A percentile compares a stretch with the other conserved stretches of the same genome.
Conservation (phyloP, 2,888 invertebrate genomes). For the Agriopis marginaria region DNA sequence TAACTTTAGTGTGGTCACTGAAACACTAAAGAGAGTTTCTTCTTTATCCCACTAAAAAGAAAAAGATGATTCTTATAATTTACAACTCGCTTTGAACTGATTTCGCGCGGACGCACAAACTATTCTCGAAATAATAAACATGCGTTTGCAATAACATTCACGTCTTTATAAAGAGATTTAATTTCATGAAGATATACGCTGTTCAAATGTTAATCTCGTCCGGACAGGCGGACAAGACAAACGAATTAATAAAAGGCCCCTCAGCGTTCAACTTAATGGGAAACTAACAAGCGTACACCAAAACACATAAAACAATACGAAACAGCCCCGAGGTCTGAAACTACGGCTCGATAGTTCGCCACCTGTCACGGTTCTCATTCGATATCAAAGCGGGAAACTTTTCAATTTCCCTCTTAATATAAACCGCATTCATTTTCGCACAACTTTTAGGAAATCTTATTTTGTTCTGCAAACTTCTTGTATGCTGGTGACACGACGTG, state of each 20-base stretch:
- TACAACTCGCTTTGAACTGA: slow-evolving; percentile 72
- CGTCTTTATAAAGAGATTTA: slow-evolving; percentile 54
- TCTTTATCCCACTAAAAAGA: slow-evolving; percentile 66
- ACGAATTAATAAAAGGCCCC: slow-evolving; percentile 69
- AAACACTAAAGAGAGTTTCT: slow-evolving; percentile 65
- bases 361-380: slow-evolving; percentile 56
- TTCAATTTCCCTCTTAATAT: slow-evolving; percentile 70
- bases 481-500: slow-evolving; percentile 76
- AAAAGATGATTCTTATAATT: slow-evolving; percentile 66
- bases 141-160: slow-evolving; percentile 50
- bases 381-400: slow-evolving; percentile 73
- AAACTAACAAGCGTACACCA: slow-evolving; percentile 76
- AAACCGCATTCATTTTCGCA: slow-evolving; percentile 63
- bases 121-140: slow-evolving; percentile 64
- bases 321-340: slow-evolving; percentile 53
- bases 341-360: slow-evolving; percentile 56
- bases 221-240: slow-evolving; percentile 58
- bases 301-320: slow-evolving; percentile 71
- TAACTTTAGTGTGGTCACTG: slow-evolving; percentile 68
- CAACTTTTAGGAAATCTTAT: slow-evolving; percentile 69
- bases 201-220: slow-evolving; percentile 54
- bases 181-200: slow-evolving; percentile 64
- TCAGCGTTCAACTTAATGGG: slow-evolving; percentile 67
- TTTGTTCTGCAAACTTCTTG: slow-evolving; percentile 77
- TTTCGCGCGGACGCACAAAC: slow-evolving; percentile 60